Conservation (phyloP, 1,140 invertebrate species). For the Saccostrea cuccullata region DNA sequence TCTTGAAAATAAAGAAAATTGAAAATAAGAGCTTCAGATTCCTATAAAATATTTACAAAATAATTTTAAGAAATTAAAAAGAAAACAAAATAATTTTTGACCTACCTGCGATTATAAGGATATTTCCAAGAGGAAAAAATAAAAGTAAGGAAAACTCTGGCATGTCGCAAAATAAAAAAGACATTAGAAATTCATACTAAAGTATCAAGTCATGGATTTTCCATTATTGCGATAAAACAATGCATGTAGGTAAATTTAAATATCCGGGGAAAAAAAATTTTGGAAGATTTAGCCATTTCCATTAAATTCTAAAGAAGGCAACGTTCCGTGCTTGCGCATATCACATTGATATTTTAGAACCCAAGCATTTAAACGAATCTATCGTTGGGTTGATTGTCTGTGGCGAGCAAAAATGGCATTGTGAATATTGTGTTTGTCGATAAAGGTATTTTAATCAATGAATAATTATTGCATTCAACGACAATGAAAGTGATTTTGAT, state of each 20-base stretch:
- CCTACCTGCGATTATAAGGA: background rate
- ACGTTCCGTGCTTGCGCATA: conserved; percentile 25
- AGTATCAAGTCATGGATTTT: background rate
- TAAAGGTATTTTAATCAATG: conserved; percentile 6
- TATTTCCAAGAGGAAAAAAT: background rate
- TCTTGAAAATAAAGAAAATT: no score
- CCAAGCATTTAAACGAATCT: background rate
- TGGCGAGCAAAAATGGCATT: background rate
- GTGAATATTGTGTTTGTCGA: background rate
- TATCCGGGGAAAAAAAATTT: background rate
- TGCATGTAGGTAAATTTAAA: background rate
- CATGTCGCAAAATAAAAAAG: background rate
- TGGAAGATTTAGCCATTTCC: background rate
- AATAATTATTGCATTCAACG: background rate
- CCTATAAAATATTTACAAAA: no score
- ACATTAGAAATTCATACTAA: background rate
- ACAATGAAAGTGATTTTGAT: conserved; percentile 7
- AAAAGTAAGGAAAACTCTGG: background rate
- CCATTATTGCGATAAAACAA: background rate
- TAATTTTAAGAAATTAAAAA: no score
- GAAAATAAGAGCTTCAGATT: no score
- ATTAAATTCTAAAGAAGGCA: conserved; percentile 16
- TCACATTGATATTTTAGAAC: background rate
- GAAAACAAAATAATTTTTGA: background rate
- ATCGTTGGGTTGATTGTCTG: background rate